phyloP scores from a whole-genome alignment of 23 tunicate genomes.

The Trididemnum clinides region DNA sequence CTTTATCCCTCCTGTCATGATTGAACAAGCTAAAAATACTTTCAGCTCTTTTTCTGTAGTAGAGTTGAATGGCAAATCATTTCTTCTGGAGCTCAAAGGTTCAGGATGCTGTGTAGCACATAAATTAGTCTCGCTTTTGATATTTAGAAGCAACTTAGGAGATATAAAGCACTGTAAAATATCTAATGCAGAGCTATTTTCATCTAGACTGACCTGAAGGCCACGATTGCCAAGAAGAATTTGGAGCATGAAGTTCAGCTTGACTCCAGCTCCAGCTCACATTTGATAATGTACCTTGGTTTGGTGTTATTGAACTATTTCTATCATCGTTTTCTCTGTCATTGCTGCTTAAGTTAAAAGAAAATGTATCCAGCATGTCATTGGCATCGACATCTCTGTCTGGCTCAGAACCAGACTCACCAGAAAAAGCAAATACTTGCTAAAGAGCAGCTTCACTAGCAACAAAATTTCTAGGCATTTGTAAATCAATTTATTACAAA shows the following conservation, averaged over 20 bases:
- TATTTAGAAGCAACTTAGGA: background rate
- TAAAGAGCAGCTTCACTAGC: background rate
- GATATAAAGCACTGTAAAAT: background rate
- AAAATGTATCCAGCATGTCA: background rate
- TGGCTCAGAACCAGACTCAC: constrained; percentile 6
- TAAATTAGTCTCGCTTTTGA: background rate
- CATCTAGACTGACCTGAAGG: background rate
- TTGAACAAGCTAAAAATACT: no score
- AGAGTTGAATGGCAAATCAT: background rate
- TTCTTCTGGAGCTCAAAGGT: background rate
- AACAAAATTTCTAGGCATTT: background rate
- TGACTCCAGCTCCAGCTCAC: constrained; percentile 7
- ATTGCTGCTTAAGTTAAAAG: background rate
- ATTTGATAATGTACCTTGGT: background rate
- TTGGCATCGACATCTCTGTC: background rate
- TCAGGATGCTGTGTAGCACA: constrained; percentile 19
- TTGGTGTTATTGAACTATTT: background rate
- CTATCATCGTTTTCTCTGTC: background rate
- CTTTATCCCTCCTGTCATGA: background rate
- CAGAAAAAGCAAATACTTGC: background rate
- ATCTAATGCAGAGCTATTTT: background rate
- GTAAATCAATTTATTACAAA: background rate
- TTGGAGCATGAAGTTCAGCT: background rate
- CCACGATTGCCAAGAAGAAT: background rate
- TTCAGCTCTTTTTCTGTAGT: background rate